These are phyloP conservation scores for Rhysida immarginata DNA, from an alignment of 1,140 invertebrate genomes.

Conservation along the genomic window DNA sequence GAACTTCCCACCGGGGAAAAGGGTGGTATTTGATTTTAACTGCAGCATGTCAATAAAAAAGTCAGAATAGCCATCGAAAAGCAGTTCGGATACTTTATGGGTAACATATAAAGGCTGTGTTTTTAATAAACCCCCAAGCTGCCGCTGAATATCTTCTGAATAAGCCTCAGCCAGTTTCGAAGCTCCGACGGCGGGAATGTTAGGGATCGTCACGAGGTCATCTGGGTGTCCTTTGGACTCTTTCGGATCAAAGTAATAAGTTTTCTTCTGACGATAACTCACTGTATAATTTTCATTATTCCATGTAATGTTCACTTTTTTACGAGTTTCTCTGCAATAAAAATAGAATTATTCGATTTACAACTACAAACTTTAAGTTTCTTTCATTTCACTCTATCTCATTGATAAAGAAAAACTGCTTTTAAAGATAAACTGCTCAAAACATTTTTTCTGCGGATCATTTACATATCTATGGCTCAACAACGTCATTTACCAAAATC, in stretches of 20 bases:
- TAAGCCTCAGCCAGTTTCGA: constrained; percentile 3
- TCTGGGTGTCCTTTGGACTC: constrained; percentile 21
- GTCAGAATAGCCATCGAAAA: constrained; percentile 22
- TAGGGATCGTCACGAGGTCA: constrained; percentile 27
- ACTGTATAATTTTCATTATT: constrained; percentile 23
- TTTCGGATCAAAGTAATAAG: constrained; percentile 19
- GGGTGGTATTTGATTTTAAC: neutral
- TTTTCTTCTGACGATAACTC: constrained; percentile 22
- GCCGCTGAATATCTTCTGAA: constrained; percentile 6
- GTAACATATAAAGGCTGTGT: neutral
- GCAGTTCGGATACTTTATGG: constrained; percentile 13
- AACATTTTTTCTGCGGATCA: no score
- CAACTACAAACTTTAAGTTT: no score
- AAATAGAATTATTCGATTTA: no score
- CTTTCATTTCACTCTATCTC: no score
- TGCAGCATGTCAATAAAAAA: constrained; percentile 13
- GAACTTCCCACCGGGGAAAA: neutral
- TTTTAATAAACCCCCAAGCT: neutral
- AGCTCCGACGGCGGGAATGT: constrained; percentile 24
- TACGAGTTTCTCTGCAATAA: constrained; percentile 20
- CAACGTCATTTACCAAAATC: no score
- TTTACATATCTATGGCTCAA: no score
- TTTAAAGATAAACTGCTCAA: no score
- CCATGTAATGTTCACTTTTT: constrained; percentile 26
- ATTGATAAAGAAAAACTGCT: no score